Evolutionary conservation across 2,113 vertebrate genomes (phyloP).

Genomic region (Macheiramphus alcinus): DNA sequence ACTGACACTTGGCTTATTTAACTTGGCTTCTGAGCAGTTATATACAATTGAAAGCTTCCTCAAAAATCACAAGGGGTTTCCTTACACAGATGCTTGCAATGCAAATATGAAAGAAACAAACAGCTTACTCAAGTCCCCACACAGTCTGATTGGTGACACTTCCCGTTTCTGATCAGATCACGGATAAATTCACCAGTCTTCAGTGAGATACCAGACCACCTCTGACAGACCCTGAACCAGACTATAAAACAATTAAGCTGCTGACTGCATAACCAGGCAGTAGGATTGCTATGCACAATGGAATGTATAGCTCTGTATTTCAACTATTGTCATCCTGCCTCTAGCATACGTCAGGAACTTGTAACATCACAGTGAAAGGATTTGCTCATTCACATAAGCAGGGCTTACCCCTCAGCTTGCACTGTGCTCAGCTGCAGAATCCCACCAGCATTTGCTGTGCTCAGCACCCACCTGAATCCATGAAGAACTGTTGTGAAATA

Average conservation of each 20-base stretch:
- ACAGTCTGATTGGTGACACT: neutral
- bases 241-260: neutral
- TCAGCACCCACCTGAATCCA: neutral
- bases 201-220: neutral
- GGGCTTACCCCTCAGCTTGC: neutral
- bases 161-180: neutral
- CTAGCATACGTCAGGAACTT: neutral
- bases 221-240: neutral
- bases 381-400: neutral
- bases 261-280: neutral
- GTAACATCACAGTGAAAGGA: neutral
- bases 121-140: neutral
- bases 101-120: neutral
- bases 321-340: neutral
- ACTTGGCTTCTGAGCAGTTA: neutral
- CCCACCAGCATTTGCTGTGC: accelerated
- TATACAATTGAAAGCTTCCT: neutral
- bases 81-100: neutral
- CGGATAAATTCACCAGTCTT: neutral
- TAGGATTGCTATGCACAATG: neutral
- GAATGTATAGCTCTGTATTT: neutral
- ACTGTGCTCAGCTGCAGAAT: neutral
- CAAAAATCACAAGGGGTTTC: neutral
- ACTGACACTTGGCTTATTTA: neutral
- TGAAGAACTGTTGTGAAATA: neutral